A percentile compares a stretch with the other conserved stretches of the same genome.
Evolutionary conservation across 1,140 invertebrate genomes (phyloP).

Genomic region (Drosophila auraria): DNA sequence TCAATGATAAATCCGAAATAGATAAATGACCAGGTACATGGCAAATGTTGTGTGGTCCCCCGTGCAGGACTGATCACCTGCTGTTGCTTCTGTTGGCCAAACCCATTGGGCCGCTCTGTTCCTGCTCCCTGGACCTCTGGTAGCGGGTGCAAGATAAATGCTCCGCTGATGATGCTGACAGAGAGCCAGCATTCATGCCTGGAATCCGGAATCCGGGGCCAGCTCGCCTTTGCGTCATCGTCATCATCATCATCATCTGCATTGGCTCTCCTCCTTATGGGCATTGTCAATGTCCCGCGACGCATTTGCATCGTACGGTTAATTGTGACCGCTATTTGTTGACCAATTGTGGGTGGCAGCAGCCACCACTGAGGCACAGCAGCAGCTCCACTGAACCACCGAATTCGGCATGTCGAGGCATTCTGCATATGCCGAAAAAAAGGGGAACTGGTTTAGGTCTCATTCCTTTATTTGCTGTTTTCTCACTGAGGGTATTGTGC

Average conservation of each 20-base stretch:
- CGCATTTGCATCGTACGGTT: slow-evolving; percentile 83
- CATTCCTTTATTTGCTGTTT: not conserved
- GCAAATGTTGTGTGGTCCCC: slow-evolving; percentile 74
- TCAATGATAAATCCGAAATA: slow-evolving; percentile 84
- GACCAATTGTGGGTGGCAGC: slow-evolving; percentile 81
- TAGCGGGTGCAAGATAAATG: slow-evolving; percentile 83
- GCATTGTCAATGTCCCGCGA: slow-evolving; percentile 61
- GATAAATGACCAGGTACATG: slow-evolving; percentile 79
- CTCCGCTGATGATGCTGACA: slow-evolving; percentile 80
- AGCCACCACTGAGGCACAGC: slow-evolving; percentile 6
- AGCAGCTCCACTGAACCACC: slow-evolving; percentile 27
- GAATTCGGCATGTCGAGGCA: slow-evolving; percentile 52
- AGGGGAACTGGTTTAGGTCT: slow-evolving; percentile 49
- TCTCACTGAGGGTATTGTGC: slow-evolving; percentile 1
- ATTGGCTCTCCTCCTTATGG: slow-evolving; percentile 68
- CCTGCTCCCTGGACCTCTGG: slow-evolving; percentile 7
- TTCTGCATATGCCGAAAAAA: slow-evolving; percentile 25
- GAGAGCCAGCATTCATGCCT: slow-evolving; percentile 43
- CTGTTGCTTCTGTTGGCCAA: slow-evolving; percentile 44
- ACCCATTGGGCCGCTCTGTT: slow-evolving; percentile 22
- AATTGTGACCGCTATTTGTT: slow-evolving; percentile 79
- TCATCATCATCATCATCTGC: slow-evolving; percentile 20
- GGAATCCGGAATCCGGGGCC: slow-evolving; percentile 31
- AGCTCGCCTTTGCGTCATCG: slow-evolving; percentile 22
- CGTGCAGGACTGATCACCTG: slow-evolving; percentile 68